Evolutionary conservation across 1,140 invertebrate genomes (phyloP), one percentile per base, ranked within the genome.

Genomic region (Ridgeia piscesae): DNA sequence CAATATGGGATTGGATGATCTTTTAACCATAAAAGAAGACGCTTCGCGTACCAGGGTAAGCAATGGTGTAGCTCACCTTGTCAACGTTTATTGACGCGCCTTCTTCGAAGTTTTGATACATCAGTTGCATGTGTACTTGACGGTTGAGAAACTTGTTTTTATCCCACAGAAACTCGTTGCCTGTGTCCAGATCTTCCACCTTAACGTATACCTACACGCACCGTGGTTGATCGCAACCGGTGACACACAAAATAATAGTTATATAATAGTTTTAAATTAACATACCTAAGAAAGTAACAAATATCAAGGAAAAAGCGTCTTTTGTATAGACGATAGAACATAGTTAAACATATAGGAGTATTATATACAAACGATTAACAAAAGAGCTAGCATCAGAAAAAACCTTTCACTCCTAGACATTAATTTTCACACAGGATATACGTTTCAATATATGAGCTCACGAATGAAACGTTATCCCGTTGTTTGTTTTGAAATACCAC

Each of bases 81-180:
- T 35, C 35, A 14, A 91, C 91, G 42, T 6, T 35, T 31, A 88
- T 33, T 17, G 34, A 6, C n/a, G 34, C 33, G 42, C 92, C 92
- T 31, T 96, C 96, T 92, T 96, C 95, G 93, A 96, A 96, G 92
- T 96, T 96, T 89, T 96, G 95, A 93, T 96, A 97, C 95, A 97
- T 96, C 94, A 97, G 96, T 94, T 97, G 96, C 96, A 97, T 97
- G 33, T 96, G 94, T 92, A 96, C 96, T 89, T 97, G 95, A 50
- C 97, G 94, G 92, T 96, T 96, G 21, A 96, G 94, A 94, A 97
- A 97, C 93, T 96, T 96, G 33, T 96, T 95, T 91, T 96, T 96
- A 8, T 95, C 94, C 97, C 97, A 97, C 31, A 96, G 94, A 93
- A 96, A 97, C 92, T 96, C 96, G 31, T 96, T 96, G 48, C 96